Conservation (phyloP, 2,113 vertebrate species). For the Euleptes europaea region DNA sequence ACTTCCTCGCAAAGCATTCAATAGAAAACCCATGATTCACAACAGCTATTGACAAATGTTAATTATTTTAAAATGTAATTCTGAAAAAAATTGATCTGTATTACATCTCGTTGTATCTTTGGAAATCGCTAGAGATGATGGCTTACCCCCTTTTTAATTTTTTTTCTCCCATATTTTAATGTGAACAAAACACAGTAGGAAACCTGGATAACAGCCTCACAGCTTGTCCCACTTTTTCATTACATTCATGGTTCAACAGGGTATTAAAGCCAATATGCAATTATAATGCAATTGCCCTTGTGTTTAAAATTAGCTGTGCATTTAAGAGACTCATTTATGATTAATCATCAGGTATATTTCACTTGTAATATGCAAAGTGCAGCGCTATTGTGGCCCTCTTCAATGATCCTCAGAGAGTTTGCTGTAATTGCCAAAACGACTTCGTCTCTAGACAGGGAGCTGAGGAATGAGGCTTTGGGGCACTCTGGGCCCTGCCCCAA, state of each 20-base stretch:
- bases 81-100: neutral
- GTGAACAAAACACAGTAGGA: neutral
- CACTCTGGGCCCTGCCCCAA: neutral
- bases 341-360: constrained; percentile 23
- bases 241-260: constrained; percentile 7
- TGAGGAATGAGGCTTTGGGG: neutral
- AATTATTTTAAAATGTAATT: constrained; percentile 2
- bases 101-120: neutral
- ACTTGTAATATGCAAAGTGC: constrained; percentile 15
- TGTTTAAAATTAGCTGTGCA: constrained; percentile 22
- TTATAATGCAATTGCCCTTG: constrained; percentile 23
- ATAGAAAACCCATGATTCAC: constrained; percentile 9
- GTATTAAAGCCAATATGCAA: constrained; percentile 18
- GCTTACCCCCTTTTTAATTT: neutral
- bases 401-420: constrained; percentile 7
- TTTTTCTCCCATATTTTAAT: neutral
- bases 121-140: neutral
- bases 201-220: neutral
- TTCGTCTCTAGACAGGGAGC: neutral
- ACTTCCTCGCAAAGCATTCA: neutral
- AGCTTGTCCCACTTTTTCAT: neutral
- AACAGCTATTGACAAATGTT: constrained; percentile 13
- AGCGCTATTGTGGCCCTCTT: constrained; percentile 4
- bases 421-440: constrained; percentile 17
- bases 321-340: constrained; percentile 26